Evolutionary conservation across 2,797 vertebrate species (phyloP), one percentile per base, ranked within the genome.

Genomic region (Hydrophis major): DNA sequence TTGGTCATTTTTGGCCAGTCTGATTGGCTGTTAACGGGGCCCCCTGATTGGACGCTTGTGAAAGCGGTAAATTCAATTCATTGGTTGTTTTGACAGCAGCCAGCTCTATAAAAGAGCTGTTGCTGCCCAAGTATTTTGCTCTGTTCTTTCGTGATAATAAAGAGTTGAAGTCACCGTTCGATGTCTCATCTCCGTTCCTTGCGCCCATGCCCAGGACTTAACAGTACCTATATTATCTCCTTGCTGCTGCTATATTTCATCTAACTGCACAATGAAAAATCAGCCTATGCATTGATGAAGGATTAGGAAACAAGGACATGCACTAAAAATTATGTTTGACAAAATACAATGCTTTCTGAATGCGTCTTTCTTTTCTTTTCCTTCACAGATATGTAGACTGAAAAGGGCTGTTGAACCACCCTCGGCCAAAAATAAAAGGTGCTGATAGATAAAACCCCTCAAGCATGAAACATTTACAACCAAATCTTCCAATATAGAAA

Each of bases 381-480:
- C 2, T 16, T 56, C 83, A 3, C 61, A 57, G 22, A 89, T 95
- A 60, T 95, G 87, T 14, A 94, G 91, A 37, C 91, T 96, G 94
- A 94, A 97, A 96, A 95, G 95, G 93, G 69, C 93, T 96, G 95
- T 96, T 96, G 96, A 95, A 92, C 86, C 92, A 60, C 2, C 94
- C 95, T 96, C 94, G 92, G 88, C 90, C 74, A 47, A 94, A 96
- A 92, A 92, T 93, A 95, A 95, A 96, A 96, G 94, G 83, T 96
- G 94, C 93, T 96, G 96, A 96, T 94, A 96, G 95, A 96, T 60
- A 95, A 96, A 96, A 95, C 90, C 94, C 93, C 92, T 93, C 92
- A 94, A 93, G 96, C 92, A 97, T 96, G 96, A 97, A 97, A 97
- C 95, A 91, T 97, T 96, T 96, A 96, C 97, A 95, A 94, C 91